Conservation (phyloP, 2,113 vertebrate genomes). For the Aphelocoma coerulescens region DNA sequence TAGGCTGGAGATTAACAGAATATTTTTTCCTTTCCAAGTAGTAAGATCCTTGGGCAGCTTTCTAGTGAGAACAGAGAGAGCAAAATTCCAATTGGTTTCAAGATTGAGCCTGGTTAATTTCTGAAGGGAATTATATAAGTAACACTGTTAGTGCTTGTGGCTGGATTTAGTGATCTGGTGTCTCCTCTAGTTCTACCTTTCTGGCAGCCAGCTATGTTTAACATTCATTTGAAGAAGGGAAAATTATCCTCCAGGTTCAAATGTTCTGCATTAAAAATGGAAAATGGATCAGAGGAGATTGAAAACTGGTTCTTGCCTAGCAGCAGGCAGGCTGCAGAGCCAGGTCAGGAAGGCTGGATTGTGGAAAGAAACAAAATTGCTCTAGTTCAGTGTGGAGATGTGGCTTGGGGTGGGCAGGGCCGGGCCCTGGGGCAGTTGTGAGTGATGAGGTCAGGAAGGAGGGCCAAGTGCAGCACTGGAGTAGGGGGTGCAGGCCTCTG, state of each 20-base stretch:
- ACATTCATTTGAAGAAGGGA: neutral
- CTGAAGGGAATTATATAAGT: neutral
- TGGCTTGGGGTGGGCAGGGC: neutral
- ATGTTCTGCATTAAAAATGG: neutral
- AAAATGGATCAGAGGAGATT: neutral
- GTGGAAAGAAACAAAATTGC: neutral
- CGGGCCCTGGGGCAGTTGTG: neutral
- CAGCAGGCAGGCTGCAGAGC: neutral
- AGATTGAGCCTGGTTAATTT: neutral
- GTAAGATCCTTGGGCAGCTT: neutral
- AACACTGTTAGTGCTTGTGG: neutral
- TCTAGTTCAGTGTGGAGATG: neutral
- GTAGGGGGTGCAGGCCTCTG: neutral
- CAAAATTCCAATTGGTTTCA: neutral
- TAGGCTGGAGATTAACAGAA: neutral
- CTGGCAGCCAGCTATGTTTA: neutral
- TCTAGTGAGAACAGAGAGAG: neutral
- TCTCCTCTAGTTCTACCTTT: neutral
- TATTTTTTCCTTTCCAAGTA: constrained; percentile 28
- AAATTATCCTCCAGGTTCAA: neutral
- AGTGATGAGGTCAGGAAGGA: neutral
- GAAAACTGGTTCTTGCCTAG: neutral
- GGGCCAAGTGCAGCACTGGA: neutral
- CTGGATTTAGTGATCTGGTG: neutral
- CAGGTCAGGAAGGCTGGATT: neutral